Evolutionary conservation across 2,797 vertebrate genomes (phyloP), one percentile per base, ranked within the genome.

Genomic region (Sebastes glaucus): DNA sequence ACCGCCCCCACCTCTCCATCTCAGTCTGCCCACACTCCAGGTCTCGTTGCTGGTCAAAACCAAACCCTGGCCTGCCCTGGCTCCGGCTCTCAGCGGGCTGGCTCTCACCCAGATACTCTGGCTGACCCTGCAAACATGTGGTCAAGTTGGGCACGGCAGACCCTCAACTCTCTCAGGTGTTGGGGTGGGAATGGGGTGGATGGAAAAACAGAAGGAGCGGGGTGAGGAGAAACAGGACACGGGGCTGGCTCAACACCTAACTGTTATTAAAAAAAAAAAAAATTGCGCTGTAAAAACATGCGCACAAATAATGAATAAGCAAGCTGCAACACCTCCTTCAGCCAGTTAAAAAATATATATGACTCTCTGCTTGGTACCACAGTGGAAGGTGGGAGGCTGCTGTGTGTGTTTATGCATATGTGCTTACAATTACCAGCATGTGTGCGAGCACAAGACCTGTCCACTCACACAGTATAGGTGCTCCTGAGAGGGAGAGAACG

Each of bases 81-180:
- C 74, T 85, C 85, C 86, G 61, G 81, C 87, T 82, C 89, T 77
- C 89, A 82, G 84, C 73, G 14, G 88, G 91, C 82, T 93, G 93
- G 92, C 89, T 75, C 85, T 84, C 84, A 87, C 89, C 93, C 92
- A 93, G 88, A 88, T 83, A 93, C 92, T 90, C 92, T 94, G 91
- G 92, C 92, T 94, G 91, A 94, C 91, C 93, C 89, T 82, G 68
- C 65, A 71, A 92, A 94, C 91, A 91, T 92, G 93, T 93, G 92
- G 90, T 88, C 81, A 90, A 91, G 69, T 74, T 82, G 88, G 90
- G 89, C 88, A 90, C 20, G 52, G 60, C 83, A 75, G 73, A 85
- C 49, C 74, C 69, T 82, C 78, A 71, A 38, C 71, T 76, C 73
- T 82, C 68, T 65, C 86, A 89, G 86, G 85, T 92, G 86, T 49